Percentiles rank a stretch among this genome's conserved stretches.
Evolutionary conservation across 1,140 invertebrate species (phyloP).

Genomic region (Pinna nobilis): DNA sequence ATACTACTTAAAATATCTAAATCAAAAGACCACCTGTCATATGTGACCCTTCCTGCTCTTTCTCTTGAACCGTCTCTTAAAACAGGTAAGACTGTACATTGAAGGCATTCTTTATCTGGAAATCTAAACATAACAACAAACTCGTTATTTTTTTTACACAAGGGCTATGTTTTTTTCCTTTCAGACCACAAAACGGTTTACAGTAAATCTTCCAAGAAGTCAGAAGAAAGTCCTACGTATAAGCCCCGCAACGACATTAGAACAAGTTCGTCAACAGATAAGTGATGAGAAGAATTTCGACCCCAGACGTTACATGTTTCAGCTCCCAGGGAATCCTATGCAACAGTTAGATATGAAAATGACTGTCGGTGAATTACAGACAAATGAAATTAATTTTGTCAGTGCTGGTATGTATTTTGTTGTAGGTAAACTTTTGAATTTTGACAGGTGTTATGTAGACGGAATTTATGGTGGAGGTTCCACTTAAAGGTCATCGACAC

Average conservation of each 20-base stretch:
- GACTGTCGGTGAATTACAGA: constrained; percentile 56
- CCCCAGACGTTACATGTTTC: constrained; percentile 84
- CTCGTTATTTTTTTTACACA: neutral
- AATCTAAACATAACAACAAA: no score
- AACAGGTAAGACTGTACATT: no score
- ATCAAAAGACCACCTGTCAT: no score
- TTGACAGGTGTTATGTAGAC: neutral
- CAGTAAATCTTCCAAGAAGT: constrained; percentile 89
- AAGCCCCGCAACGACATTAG: constrained; percentile 80
- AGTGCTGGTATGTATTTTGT: constrained; percentile 47
- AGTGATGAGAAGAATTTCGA: constrained; percentile 89
- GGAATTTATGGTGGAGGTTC: no score
- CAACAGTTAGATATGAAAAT: constrained; percentile 49
- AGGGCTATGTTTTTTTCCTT: constrained; percentile 38
- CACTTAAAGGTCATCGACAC: no score
- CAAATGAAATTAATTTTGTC: constrained; percentile 66
- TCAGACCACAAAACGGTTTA: constrained; percentile 83
- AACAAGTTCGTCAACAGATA: constrained; percentile 83
- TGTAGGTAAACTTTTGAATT: neutral
- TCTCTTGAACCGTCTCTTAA: no score
- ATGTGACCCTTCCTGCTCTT: no score
- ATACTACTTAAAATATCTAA: no score
- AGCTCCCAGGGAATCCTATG: constrained; percentile 82
- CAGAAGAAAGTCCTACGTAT: constrained; percentile 87
- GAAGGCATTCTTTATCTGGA: neutral